Conservation (phyloP, 2,113 vertebrate species). For the Butorides virescens region DNA sequence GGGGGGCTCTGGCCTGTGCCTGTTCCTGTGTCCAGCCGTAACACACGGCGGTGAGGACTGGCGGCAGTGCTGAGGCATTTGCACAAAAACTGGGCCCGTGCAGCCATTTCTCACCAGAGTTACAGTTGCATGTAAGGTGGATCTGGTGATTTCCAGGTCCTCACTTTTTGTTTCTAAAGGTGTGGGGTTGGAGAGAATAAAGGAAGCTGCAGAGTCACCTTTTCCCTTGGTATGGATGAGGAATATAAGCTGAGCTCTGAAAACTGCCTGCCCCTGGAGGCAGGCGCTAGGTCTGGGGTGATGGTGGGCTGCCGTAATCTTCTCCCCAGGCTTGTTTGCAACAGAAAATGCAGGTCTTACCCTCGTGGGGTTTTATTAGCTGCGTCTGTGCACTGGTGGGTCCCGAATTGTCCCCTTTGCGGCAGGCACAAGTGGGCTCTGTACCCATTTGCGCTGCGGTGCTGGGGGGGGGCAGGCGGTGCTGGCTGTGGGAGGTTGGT, state of each 20-base stretch:
- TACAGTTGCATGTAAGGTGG: not conserved
- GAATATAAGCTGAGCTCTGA: not conserved
- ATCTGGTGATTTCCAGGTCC: not conserved
- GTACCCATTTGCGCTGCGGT: accelerated
- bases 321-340: not conserved
- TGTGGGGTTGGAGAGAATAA: not conserved
- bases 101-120: not conserved
- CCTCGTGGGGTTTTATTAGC: accelerated
- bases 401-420: not conserved
- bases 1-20: not conserved
- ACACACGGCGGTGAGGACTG: accelerated
- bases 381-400: accelerated
- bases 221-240: not conserved
- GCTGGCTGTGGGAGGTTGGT: accelerated
- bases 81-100: not conserved
- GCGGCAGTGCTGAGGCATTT: not conserved
- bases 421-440: accelerated
- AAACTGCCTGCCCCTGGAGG: not conserved
- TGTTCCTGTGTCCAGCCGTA: not conserved
- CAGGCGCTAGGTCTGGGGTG: not conserved
- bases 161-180: not conserved
- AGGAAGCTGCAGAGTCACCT: not conserved
- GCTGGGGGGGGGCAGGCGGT: accelerated
- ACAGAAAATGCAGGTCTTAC: accelerated
- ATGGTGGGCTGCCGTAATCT: not conserved